Evolutionary conservation across 2,888 invertebrate genomes (phyloP).

Genomic region (Tigriopus californicus): DNA sequence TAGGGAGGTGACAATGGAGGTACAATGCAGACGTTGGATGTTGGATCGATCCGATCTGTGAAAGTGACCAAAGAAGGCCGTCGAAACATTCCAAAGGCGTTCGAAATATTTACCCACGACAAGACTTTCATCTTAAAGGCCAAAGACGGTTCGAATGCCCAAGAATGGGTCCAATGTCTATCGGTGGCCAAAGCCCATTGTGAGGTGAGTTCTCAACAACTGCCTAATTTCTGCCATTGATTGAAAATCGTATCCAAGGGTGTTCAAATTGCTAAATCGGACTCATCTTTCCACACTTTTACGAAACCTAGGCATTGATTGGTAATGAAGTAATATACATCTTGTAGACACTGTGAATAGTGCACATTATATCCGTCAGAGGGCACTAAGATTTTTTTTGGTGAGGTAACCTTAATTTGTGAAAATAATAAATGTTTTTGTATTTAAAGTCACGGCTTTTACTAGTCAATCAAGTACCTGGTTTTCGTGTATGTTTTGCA

Average conservation of each 20-base stretch:
- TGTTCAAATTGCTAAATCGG: background rate
- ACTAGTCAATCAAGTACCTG: too few relatives aligned
- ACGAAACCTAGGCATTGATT: too few relatives aligned
- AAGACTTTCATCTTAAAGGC: slow-evolving; percentile 82
- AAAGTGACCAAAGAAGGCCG: slow-evolving; percentile 68
- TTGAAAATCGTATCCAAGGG: background rate
- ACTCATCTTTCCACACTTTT: background rate
- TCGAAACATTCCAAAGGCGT: slow-evolving; percentile 80
- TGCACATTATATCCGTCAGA: too few relatives aligned
- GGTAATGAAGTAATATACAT: too few relatives aligned
- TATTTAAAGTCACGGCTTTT: too few relatives aligned
- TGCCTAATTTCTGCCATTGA: background rate
- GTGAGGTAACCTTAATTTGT: too few relatives aligned
- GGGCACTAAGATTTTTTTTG: too few relatives aligned
- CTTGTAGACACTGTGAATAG: too few relatives aligned
- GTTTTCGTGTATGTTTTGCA: too few relatives aligned
- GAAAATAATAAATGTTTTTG: too few relatives aligned
- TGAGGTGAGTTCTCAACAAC: slow-evolving; percentile 30
- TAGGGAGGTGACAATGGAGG: slow-evolving; percentile 16
- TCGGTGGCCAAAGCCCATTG: slow-evolving; percentile 81
- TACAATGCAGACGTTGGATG: slow-evolving; percentile 43
- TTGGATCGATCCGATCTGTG: slow-evolving; percentile 84
- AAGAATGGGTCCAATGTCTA: slow-evolving; percentile 87
- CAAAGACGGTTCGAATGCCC: slow-evolving; percentile 79
- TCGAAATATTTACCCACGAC: slow-evolving; percentile 82